These are phyloP conservation scores for Cuculus canorus DNA, from an alignment of 2,797 vertebrate species.

Conservation along the genomic window DNA sequence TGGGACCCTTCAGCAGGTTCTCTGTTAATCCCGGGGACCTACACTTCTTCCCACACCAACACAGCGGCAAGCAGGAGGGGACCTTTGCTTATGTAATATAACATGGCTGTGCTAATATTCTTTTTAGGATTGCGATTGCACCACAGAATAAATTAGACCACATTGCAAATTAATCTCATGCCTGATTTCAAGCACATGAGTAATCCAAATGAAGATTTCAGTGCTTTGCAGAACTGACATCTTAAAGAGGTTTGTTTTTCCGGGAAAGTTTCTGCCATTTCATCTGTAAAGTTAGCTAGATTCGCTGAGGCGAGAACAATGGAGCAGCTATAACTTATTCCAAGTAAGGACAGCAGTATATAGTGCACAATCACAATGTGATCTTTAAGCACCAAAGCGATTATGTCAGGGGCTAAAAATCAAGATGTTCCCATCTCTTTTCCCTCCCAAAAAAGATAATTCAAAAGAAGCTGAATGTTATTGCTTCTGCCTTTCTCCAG, in stretches of 20 bases:
- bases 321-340: neutral
- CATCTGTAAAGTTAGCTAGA: neutral
- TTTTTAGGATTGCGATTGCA: neutral
- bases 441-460: neutral
- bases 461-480: neutral
- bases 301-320: neutral
- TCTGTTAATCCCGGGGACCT: neutral
- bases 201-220: neutral
- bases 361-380: neutral
- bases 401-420: conserved; percentile 15
- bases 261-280: neutral
- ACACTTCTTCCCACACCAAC: neutral
- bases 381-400: neutral
- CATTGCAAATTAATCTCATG: neutral
- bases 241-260: neutral
- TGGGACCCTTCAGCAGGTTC: neutral
- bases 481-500: conserved; percentile 17
- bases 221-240: neutral
- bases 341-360: neutral
- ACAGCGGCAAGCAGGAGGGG: neutral
- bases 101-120: neutral
- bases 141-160: neutral
- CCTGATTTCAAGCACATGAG: neutral
- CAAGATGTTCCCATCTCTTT: neutral
- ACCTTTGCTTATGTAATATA: neutral